phyloP scores from a whole-genome alignment of 2,113 vertebrate species.

The Sapayoa aenigma region DNA sequence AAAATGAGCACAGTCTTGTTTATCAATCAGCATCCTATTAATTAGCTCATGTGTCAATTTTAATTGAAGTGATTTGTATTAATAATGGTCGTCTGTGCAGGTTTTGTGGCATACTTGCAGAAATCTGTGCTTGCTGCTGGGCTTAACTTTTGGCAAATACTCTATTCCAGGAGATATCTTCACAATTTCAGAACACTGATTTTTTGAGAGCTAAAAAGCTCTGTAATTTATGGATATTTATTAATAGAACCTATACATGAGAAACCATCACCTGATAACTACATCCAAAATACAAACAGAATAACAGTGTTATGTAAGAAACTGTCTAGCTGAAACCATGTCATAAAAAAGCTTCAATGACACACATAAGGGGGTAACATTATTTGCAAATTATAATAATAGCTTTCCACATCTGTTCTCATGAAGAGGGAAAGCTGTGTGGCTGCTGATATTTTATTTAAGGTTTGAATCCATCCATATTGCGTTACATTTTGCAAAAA shows the following conservation, averaged over 20 bases:
- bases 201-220: neutral
- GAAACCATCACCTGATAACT: neutral
- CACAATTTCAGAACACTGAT: neutral
- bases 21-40: conserved; percentile 55
- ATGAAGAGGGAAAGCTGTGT: conserved; percentile 28
- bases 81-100: neutral
- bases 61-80: conserved; percentile 51
- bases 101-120: neutral
- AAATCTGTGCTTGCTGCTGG: neutral
- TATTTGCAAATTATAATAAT: conserved; percentile 63
- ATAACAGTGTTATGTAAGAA: neutral
- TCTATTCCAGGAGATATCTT: neutral
- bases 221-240: neutral
- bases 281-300: neutral
- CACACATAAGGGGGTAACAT: conserved; percentile 29
- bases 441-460: conserved; percentile 23
- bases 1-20: neutral
- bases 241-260: neutral
- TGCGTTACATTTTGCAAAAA: neutral
- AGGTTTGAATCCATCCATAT: neutral
- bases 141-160: neutral
- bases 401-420: conserved; percentile 52
- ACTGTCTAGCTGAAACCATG: neutral
- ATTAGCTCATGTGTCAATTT: conserved; percentile 22
- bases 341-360: conserved; percentile 31